Percentiles rank a stretch among this genome's conserved stretches.
phyloP scores from a whole-genome alignment of 2,797 vertebrate species.

The Sternarchorhynchus goeldii region DNA sequence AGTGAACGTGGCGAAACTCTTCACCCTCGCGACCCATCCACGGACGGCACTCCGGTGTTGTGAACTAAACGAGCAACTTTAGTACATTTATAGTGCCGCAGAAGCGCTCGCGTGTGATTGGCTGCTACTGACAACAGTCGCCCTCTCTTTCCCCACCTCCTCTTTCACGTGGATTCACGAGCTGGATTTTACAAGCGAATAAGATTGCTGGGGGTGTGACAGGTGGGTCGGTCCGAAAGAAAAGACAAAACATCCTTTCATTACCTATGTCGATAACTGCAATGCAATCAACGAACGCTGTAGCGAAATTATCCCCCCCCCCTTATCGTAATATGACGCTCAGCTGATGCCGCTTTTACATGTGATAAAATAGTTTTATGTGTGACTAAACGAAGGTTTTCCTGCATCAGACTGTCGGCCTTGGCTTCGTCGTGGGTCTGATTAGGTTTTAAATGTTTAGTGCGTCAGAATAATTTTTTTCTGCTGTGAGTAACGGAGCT shows the following conservation, averaged over 20 bases:
- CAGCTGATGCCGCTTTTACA: too few species aligned
- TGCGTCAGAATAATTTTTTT: too few species aligned
- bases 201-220: slow-evolving; percentile 29
- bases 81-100: slow-evolving; percentile 60
- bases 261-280: neutral
- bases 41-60: neutral
- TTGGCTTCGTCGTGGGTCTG: too few species aligned
- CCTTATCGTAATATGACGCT: too few species aligned
- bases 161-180: slow-evolving; percentile 61
- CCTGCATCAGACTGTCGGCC: too few species aligned
- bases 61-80: neutral
- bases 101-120: slow-evolving; percentile 66
- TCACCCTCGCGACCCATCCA: rapidly evolving
- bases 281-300: too few species aligned
- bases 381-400: too few species aligned
- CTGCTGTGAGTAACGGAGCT: too few species aligned
- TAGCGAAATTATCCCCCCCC: too few species aligned
- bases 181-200: slow-evolving; percentile 2
- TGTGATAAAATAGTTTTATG: too few species aligned
- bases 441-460: too few species aligned
- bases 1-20: too few species aligned
- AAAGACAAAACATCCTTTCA: slow-evolving; percentile 38
- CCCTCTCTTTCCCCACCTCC: slow-evolving; percentile 26
- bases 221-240: slow-evolving; percentile 56
- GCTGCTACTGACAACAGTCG: slow-evolving; percentile 28